Conservation (phyloP, 2,113 vertebrate species). For the Cynocephalus volans region DNA sequence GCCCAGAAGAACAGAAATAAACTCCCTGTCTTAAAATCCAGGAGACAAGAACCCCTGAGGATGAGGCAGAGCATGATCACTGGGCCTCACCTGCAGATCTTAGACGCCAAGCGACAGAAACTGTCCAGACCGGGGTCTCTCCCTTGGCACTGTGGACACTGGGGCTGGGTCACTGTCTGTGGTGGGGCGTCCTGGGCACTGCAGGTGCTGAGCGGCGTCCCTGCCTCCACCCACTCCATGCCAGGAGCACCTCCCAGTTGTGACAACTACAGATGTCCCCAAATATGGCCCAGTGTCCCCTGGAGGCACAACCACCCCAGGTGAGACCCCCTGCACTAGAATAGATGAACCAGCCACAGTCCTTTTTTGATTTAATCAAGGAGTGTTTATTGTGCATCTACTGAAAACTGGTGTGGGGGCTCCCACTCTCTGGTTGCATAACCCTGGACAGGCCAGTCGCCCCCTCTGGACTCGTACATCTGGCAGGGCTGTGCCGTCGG, state of each 20-base stretch:
- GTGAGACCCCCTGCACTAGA: neutral
- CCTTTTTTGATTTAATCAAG: neutral
- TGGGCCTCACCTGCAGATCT: too few relatives aligned
- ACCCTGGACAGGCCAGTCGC: neutral
- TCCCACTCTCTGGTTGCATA: accelerated
- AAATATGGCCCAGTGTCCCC: neutral
- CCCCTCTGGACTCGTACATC: neutral
- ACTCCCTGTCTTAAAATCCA: neutral
- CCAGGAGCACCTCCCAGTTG: neutral
- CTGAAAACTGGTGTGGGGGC: neutral
- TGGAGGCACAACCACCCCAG: neutral
- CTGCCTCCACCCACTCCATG: neutral
- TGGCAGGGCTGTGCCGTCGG: neutral
- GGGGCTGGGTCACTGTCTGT: neutral
- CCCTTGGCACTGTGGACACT: neutral
- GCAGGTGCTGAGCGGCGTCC: neutral
- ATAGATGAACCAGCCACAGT: neutral
- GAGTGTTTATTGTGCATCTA: accelerated
- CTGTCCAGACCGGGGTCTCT: neutral
- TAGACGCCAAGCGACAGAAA: neutral
- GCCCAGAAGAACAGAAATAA: neutral
- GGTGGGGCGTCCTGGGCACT: neutral
- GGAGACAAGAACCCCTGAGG: neutral
- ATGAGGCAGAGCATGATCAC: neutral
- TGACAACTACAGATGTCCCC: neutral